A percentile compares a stretch with the other conserved stretches of the same genome.
These are phyloP conservation scores for Drosophila sp. DNA, from an alignment of 1,140 invertebrate genomes.

Conservation along the genomic window DNA sequence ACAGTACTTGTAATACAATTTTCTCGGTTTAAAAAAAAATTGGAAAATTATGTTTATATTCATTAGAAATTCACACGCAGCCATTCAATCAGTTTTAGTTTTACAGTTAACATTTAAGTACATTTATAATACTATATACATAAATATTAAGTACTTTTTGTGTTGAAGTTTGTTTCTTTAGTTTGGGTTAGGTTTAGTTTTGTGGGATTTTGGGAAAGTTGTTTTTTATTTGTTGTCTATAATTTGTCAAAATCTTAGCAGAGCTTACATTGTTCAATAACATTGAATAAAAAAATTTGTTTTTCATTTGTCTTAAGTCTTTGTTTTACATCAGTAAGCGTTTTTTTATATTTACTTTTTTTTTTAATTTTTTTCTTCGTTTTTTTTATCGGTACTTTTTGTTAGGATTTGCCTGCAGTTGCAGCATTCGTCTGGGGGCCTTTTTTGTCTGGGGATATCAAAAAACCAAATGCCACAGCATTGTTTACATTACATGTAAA, in stretches of 20 bases:
- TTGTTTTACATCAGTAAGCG: slow-evolving; percentile 80
- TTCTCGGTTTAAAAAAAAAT: slow-evolving; percentile 6
- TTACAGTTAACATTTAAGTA: slow-evolving; percentile 61
- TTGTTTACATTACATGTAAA: slow-evolving; percentile 47
- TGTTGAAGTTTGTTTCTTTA: not conserved
- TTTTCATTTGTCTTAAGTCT: slow-evolving; percentile 67
- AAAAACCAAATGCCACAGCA: slow-evolving; percentile 65
- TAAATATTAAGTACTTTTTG: slow-evolving; percentile 33
- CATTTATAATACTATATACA: slow-evolving; percentile 41
- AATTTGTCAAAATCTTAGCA: slow-evolving; percentile 38
- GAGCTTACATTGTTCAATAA: slow-evolving; percentile 52
- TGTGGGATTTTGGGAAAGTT: slow-evolving; percentile 10
- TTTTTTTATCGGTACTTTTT: slow-evolving; percentile 17
- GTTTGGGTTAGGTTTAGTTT: slow-evolving; percentile 25
- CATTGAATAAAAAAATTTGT: slow-evolving; percentile 49
- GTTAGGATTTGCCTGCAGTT: slow-evolving; percentile 23
- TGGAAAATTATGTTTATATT: slow-evolving; percentile 18
- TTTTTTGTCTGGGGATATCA: slow-evolving; percentile 47
- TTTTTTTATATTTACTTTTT: slow-evolving; percentile 47
- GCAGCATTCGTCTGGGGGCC: slow-evolving; percentile 16
- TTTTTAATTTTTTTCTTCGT: slow-evolving; percentile 43
- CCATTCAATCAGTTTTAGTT: slow-evolving; percentile 52
- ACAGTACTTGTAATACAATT: slow-evolving; percentile 2
- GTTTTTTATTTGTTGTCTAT: slow-evolving; percentile 20
- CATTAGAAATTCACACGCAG: slow-evolving; percentile 38